Evolutionary conservation across 2,797 vertebrate genomes (phyloP).

Genomic region (Oreochromis mossambicus): DNA sequence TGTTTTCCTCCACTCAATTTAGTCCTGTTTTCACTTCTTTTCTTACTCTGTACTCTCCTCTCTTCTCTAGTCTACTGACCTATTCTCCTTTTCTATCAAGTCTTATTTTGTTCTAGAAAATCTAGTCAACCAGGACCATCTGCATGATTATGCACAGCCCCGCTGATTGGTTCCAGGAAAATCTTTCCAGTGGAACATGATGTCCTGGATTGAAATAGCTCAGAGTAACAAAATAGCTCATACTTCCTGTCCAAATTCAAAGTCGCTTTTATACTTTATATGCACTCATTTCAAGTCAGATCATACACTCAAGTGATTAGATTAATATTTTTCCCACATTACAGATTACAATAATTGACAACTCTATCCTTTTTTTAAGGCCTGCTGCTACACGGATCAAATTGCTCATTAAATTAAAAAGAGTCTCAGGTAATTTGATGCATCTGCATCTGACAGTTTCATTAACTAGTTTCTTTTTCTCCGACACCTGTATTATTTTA

Average conservation of each 20-base stretch:
- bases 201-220: constrained; percentile 52
- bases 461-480: constrained; percentile 31
- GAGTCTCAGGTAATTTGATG: constrained; percentile 40
- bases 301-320: constrained; percentile 27
- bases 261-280: constrained; percentile 34
- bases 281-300: constrained; percentile 28
- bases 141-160: constrained; percentile 53
- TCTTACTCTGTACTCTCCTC: neutral
- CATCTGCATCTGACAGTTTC: constrained; percentile 48
- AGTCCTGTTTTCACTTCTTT: neutral
- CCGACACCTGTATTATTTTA: constrained; percentile 22
- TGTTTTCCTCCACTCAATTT: neutral
- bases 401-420: constrained; percentile 41
- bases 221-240: constrained; percentile 45
- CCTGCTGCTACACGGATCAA: constrained; percentile 19
- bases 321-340: constrained; percentile 27
- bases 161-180: constrained; percentile 54
- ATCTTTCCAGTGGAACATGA: constrained; percentile 50
- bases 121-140: constrained; percentile 47
- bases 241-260: constrained; percentile 24
- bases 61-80: neutral
- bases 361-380: constrained; percentile 36
- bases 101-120: constrained; percentile 49
- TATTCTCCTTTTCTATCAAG: neutral
- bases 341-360: constrained; percentile 46